Evolutionary conservation across 2,888 invertebrate species (phyloP), one percentile per base, ranked within the genome.

Genomic region (Hemistola chrysoprasaria): DNA sequence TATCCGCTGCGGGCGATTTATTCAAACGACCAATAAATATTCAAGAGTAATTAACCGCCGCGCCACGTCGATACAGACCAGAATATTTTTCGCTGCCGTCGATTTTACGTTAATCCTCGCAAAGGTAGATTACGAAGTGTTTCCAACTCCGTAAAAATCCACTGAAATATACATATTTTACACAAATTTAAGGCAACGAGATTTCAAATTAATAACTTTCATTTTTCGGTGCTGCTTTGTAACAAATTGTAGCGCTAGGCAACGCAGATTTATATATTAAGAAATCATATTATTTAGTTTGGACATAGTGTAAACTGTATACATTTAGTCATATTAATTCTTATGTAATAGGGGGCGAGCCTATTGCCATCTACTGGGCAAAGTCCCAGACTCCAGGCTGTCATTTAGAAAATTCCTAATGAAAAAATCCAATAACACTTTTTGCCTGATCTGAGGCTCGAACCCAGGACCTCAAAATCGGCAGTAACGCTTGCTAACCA

Each of bases 21-120:
- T 84, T 84, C 84, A 83, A 85, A 85, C 81, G 84, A 84, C 82
- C 83, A 82, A 85, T 86, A 85, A 85, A 86, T 86, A 86, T 86
- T 84, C 86, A 86, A 75, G 71, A 85, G 84, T 84, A 85, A 85
- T 85, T 84, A 85, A 80, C 81, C 78, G 63, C 68, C 66, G 69
- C 71, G 65, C 69, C 62, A 62, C 73, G 67, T 71, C 83, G 75
- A 80, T 79, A 51, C 41, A 40, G 41, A 45, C 36, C 53, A 44
- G 79, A 71, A 79, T 79, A 80, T 82, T 81, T 83, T 79, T 81
- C 69, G 71, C 74, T 65, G 68, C 73, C 70, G 75, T 71, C 73
- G 76, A 77, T 78, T 78, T 73, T 59, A 63, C 75, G 74, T 70
- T 81, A 81, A 84, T 81, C 82, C 78, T 54, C 63, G 66, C 74